These are phyloP conservation scores for Tipula unca DNA, from an alignment of 2,888 invertebrate genomes.

Conservation along the genomic window DNA sequence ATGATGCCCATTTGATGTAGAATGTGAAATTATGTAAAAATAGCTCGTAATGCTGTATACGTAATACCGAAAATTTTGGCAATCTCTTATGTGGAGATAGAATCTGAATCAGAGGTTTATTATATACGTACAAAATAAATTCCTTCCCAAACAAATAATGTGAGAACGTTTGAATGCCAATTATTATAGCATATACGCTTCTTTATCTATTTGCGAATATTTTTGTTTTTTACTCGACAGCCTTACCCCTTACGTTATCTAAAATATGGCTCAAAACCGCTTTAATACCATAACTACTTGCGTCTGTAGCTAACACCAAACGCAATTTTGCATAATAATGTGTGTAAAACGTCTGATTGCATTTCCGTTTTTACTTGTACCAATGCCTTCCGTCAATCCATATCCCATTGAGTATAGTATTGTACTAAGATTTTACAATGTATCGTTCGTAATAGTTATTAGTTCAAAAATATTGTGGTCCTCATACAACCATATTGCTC, in stretches of 20 bases:
- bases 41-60: not conserved
- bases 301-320: not conserved
- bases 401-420: no score
- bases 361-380: not conserved
- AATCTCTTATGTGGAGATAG: not conserved
- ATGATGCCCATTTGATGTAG: no score
- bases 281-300: not conserved
- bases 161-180: not conserved
- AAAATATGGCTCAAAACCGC: not conserved
- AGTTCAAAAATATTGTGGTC: no score
- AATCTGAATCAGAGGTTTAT: not conserved
- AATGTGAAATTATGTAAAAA: not conserved
- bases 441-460: no score
- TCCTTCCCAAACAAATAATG: not conserved
- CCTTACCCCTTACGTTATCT: not conserved
- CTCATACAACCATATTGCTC: no score
- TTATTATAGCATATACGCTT: not conserved
- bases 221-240: not conserved
- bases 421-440: no score
- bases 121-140: not conserved
- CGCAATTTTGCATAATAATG: not conserved
- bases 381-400: not conserved
- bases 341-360: not conserved
- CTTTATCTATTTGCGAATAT: not conserved
- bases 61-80: not conserved